These are phyloP conservation scores for Pseudotriccus pelzelni DNA, from an alignment of 2,797 vertebrate species.

Conservation along the genomic window DNA sequence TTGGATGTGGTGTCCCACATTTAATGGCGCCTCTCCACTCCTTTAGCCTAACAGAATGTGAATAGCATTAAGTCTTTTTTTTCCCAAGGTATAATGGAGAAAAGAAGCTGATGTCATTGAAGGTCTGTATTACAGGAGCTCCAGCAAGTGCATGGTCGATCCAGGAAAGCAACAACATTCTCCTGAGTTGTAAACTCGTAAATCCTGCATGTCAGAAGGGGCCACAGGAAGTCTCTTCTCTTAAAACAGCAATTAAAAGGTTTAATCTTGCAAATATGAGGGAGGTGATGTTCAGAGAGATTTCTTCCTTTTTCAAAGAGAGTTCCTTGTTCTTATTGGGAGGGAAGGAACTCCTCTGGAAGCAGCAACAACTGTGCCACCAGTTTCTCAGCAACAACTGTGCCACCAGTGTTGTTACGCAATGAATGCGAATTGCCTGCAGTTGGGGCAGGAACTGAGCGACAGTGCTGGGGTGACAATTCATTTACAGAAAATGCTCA, in stretches of 20 bases:
- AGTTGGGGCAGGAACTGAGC: not conserved
- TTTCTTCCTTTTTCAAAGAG: not conserved
- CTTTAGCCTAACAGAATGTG: not conserved
- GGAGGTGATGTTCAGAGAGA: not conserved
- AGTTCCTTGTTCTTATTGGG: not conserved
- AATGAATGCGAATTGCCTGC: not conserved
- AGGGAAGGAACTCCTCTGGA: not conserved
- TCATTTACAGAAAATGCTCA: not conserved
- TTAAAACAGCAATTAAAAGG: not conserved
- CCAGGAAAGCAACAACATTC: not conserved
- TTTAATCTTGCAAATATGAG: not conserved
- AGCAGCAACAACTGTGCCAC: not conserved
- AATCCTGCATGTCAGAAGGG: not conserved
- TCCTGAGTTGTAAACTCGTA: not conserved
- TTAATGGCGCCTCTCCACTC: not conserved
- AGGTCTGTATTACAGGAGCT: not conserved
- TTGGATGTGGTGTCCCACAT: not conserved
- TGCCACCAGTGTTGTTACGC: not conserved
- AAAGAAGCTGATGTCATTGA: not conserved
- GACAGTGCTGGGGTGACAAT: not conserved
- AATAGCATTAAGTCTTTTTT: not conserved
- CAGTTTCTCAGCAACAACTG: not conserved
- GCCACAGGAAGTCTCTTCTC: not conserved
- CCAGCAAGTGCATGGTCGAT: not conserved
- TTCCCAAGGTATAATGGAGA: not conserved